Evolutionary conservation across 2,113 vertebrate genomes (phyloP).

Genomic region (Vombatus ursinus): DNA sequence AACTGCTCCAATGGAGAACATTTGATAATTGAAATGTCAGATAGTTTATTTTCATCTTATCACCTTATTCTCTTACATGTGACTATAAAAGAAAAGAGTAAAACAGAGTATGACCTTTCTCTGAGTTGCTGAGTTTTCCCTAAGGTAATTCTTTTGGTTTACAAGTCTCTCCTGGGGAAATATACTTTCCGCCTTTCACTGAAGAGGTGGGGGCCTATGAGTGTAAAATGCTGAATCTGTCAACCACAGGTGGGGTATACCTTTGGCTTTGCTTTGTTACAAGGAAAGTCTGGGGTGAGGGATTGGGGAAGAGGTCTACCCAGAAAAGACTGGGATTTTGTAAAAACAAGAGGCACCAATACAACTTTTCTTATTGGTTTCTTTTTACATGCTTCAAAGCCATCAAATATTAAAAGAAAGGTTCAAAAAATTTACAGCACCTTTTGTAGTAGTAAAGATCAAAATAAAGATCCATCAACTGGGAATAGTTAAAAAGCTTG

Average conservation of each 20-base stretch:
- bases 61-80: neutral
- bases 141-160: neutral
- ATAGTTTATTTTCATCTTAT: neutral
- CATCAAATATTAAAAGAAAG: neutral
- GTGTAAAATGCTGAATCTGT: neutral
- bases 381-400: neutral
- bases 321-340: neutral
- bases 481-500: neutral
- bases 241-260: neutral
- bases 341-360: neutral
- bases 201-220: neutral
- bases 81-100: neutral
- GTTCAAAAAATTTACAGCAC: neutral
- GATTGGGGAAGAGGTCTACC: neutral
- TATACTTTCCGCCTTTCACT: neutral
- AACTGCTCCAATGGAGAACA: slow-evolving; percentile 3
- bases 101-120: neutral
- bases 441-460: neutral
- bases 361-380: neutral
- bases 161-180: neutral
- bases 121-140: neutral
- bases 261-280: neutral
- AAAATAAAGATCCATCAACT: neutral
- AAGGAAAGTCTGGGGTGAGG: neutral
- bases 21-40: neutral